Evolutionary conservation across 2,113 vertebrate species (phyloP).

Genomic region (Cololabis saira): DNA sequence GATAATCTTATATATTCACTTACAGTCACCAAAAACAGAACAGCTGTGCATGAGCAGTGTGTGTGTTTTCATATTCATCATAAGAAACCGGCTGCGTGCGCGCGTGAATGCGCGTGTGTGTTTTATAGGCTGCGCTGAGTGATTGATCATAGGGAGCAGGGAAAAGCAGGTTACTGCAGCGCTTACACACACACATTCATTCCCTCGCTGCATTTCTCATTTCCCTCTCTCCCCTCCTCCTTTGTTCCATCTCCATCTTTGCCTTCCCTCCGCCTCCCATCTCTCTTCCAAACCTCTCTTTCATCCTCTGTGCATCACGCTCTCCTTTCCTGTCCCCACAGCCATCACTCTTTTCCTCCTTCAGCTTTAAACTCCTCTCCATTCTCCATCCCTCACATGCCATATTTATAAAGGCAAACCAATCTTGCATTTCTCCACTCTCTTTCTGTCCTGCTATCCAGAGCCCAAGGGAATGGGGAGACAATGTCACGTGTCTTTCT

Average conservation of each 20-base stretch:
- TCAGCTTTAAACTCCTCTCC: slow-evolving; percentile 30
- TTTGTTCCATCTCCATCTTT: slow-evolving; percentile 53
- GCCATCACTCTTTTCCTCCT: slow-evolving; percentile 39
- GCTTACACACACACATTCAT: slow-evolving; percentile 30
- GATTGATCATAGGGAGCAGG: slow-evolving; percentile 76
- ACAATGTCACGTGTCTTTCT: slow-evolving; percentile 59
- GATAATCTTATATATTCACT: slow-evolving; percentile 15
- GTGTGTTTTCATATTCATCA: too few relatives aligned
- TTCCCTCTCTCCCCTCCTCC: slow-evolving; percentile 39
- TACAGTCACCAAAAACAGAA: slow-evolving; percentile 27
- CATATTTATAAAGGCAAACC: slow-evolving; percentile 44
- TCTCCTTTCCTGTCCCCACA: slow-evolving; percentile 17
- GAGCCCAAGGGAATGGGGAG: slow-evolving; percentile 61
- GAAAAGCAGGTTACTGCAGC: slow-evolving; percentile 82
- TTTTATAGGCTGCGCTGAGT: slow-evolving; percentile 63
- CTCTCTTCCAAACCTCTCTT: slow-evolving; percentile 42
- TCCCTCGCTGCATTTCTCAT: slow-evolving; percentile 39
- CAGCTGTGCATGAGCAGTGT: slow-evolving; percentile 4
- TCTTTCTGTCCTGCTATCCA: slow-evolving; percentile 57
- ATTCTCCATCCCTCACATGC: slow-evolving; percentile 38
- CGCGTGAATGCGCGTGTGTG: too few relatives aligned
- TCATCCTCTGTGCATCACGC: slow-evolving; percentile 53
- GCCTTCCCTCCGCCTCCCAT: slow-evolving; percentile 41
- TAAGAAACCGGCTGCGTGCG: too few relatives aligned
- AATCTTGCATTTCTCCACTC: slow-evolving; percentile 38